A percentile compares a stretch with the other conserved stretches of the same genome.
These are phyloP conservation scores for Oceanites oceanicus DNA, from an alignment of 2,113 vertebrate species.

Conservation along the genomic window DNA sequence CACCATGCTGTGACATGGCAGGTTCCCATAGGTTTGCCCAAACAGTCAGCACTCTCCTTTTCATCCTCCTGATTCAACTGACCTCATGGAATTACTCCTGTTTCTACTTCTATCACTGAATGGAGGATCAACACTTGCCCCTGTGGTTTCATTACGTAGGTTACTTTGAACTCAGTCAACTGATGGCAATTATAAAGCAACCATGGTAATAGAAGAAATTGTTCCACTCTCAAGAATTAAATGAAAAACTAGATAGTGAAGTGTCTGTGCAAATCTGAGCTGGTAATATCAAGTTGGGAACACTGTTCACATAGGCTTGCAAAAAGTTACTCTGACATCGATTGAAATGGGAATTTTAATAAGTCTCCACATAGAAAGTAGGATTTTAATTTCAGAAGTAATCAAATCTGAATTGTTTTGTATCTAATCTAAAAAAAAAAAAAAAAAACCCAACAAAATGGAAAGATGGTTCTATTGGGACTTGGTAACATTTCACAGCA, in stretches of 20 bases:
- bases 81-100: not conserved
- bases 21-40: not conserved
- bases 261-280: not conserved
- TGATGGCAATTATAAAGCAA: not conserved
- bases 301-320: fast-evolving
- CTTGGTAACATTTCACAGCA: not conserved
- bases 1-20: not conserved
- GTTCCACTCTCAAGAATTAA: not conserved
- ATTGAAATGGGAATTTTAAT: not conserved
- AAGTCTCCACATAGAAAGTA: not conserved
- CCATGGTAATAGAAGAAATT: not conserved
- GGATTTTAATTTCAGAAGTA: not conserved
- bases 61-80: not conserved
- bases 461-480: not conserved
- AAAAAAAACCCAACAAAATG: not conserved
- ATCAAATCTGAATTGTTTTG: not conserved
- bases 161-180: not conserved
- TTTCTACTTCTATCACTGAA: not conserved
- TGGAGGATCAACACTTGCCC: too few species aligned
- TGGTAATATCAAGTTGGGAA: not conserved
- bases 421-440: not conserved
- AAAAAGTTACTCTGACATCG: not conserved
- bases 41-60: not conserved
- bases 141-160: not conserved
- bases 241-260: not conserved